phyloP scores from a whole-genome alignment of 2,888 invertebrate genomes.

The Amaurobius ferox region DNA sequence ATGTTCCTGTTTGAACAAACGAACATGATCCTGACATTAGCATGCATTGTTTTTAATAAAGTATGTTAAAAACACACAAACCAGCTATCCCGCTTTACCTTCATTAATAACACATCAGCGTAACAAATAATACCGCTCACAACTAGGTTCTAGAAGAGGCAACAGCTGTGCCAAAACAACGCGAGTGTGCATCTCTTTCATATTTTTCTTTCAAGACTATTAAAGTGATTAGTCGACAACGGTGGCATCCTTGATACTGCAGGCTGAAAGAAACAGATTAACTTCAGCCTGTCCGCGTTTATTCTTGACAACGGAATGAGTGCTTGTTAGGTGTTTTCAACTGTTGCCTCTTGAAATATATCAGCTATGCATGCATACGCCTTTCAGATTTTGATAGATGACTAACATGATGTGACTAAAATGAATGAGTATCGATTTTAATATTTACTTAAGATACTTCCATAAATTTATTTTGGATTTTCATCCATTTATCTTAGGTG shows the following conservation, averaged over 20 bases:
- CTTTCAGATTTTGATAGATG: background rate
- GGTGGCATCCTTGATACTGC: background rate
- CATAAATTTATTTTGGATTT: too few species aligned
- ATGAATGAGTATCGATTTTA: background rate
- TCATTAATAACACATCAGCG: constrained; percentile 68
- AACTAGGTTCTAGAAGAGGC: constrained; percentile 23
- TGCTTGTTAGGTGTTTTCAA: background rate
- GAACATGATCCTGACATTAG: too few species aligned
- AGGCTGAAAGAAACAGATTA: background rate
- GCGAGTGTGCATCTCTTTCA: constrained; percentile 34
- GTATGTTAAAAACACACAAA: constrained; percentile 30
- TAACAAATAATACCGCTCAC: constrained; percentile 47
- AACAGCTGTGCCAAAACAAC: constrained; percentile 45
- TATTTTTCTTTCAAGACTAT: constrained; percentile 60
- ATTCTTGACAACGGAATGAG: background rate
- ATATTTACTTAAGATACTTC: background rate
- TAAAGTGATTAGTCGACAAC: constrained; percentile 55
- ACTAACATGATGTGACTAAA: background rate
- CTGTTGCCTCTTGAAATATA: background rate
- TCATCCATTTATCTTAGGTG: too few species aligned
- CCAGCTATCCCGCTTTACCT: constrained; percentile 36
- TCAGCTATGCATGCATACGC: background rate
- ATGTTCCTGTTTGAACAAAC: too few species aligned
- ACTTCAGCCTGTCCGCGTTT: background rate
- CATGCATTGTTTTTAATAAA: too few species aligned